Conservation (phyloP, 1,140 invertebrate genomes). For the Rhagoletis zephyria region DNA sequence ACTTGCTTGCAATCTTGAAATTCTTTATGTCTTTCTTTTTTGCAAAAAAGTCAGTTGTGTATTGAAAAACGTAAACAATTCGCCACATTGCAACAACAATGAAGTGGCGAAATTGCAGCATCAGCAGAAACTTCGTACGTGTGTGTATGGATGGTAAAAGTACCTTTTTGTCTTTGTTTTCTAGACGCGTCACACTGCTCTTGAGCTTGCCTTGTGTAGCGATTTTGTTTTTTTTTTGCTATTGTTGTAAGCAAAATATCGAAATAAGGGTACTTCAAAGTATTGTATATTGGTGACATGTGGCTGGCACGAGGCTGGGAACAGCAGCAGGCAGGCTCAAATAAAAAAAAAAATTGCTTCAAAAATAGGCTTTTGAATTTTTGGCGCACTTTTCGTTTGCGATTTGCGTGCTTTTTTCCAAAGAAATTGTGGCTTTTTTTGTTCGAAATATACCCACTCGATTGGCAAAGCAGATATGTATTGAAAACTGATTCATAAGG, state of each 20-base stretch:
- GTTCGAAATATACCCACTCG: too few relatives aligned
- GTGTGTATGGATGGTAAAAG: not conserved
- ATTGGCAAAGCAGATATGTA: too few relatives aligned
- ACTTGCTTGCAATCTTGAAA: not conserved
- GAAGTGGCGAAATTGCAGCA: not conserved
- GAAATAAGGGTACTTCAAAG: slow-evolving; percentile 54
- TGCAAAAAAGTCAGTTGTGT: not conserved
- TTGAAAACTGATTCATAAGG: too few relatives aligned
- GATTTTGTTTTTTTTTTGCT: slow-evolving; percentile 15
- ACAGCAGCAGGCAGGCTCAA: not conserved
- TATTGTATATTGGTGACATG: slow-evolving; percentile 55
- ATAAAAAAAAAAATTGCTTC: not conserved
- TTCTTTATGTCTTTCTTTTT: not conserved
- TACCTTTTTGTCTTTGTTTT: slow-evolving; percentile 42
- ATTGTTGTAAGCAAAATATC: slow-evolving; percentile 43
- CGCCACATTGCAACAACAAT: slow-evolving; percentile 9
- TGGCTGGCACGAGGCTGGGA: slow-evolving; percentile 49
- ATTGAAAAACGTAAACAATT: slow-evolving; percentile 47
- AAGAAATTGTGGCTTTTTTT: too few relatives aligned
- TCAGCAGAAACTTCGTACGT: not conserved
- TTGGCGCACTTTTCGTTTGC: slow-evolving; percentile 13
- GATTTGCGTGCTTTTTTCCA: too few relatives aligned
- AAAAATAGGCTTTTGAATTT: not conserved
- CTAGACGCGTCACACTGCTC: not conserved
- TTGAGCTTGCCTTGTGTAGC: not conserved